Conservation (phyloP, 2,888 invertebrate genomes). For the Acanthopleura granulata region DNA sequence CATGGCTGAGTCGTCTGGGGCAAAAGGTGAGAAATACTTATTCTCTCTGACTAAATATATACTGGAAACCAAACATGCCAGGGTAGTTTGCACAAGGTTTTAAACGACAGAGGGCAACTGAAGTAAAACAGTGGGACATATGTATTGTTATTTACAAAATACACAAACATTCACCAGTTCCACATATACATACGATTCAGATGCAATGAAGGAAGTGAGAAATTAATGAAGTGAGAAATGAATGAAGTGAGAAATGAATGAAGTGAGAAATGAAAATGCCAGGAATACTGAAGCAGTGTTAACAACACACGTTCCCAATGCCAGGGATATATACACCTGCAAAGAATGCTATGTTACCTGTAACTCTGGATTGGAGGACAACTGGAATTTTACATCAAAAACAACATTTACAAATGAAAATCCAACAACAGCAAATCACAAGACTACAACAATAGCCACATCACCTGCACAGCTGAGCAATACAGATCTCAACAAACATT, state of each 20-base stretch:
- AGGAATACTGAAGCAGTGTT: too few relatives aligned
- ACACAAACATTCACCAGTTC: neutral
- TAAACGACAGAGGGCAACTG: neutral
- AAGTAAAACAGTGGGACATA: neutral
- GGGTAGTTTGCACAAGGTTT: too few relatives aligned
- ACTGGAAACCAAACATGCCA: too few relatives aligned
- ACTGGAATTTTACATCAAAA: slow-evolving; percentile 2
- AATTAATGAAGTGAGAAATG: neutral
- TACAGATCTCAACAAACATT: too few relatives aligned
- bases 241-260: neutral
- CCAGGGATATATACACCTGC: neutral
- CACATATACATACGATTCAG: neutral
- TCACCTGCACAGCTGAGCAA: too few relatives aligned
- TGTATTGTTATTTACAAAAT: neutral
- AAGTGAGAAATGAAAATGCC: neutral
- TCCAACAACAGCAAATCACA: neutral
- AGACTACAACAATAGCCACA: neutral
- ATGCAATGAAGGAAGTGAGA: neutral
- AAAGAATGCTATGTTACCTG: neutral
- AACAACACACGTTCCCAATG: too few relatives aligned
- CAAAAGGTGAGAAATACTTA: too few relatives aligned
- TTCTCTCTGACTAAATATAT: too few relatives aligned
- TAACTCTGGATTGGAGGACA: neutral
- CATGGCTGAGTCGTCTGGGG: too few relatives aligned
- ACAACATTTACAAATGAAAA: neutral